A percentile compares a stretch with the other conserved stretches of the same genome.
Evolutionary conservation across 2,888 invertebrate genomes (phyloP).

Genomic region (Hedya salicella): DNA sequence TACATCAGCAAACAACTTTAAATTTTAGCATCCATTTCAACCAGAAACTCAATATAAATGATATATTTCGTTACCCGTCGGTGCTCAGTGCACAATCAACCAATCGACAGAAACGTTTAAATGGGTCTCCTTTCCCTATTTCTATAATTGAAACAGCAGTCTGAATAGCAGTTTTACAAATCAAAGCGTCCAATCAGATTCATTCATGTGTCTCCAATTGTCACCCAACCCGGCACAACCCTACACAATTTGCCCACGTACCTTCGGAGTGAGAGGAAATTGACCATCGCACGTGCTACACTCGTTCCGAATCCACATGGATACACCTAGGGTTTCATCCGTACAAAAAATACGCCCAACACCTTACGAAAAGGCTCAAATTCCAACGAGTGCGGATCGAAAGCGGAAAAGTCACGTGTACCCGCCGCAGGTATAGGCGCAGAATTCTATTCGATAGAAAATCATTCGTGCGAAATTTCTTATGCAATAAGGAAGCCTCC

Average conservation of each 20-base stretch:
- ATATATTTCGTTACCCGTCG: background rate
- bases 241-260: slow-evolving; percentile 53
- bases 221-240: slow-evolving; percentile 47
- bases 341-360: slow-evolving; percentile 10
- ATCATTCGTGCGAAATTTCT: slow-evolving; percentile 68
- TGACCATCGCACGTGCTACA: slow-evolving; percentile 64
- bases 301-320: slow-evolving; percentile 38
- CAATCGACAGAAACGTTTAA: slow-evolving; percentile 32
- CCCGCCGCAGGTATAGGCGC: slow-evolving; percentile 38
- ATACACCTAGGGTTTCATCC: slow-evolving; percentile 14
- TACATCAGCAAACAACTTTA: slow-evolving; percentile 30
- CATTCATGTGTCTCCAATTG: slow-evolving; percentile 49
- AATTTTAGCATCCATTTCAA: slow-evolving; percentile 2
- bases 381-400: background rate
- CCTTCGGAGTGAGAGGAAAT: slow-evolving; percentile 60
- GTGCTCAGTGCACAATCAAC: slow-evolving; percentile 30
- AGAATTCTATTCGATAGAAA: slow-evolving; percentile 58
- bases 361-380: slow-evolving; percentile 13
- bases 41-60: background rate
- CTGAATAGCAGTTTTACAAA: slow-evolving; percentile 45
- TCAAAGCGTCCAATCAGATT: slow-evolving; percentile 49
- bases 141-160: slow-evolving; percentile 42
- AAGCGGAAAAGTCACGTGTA: slow-evolving; percentile 40
- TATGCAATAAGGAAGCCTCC: slow-evolving; percentile 61
- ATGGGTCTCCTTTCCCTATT: slow-evolving; percentile 21